Base-by-base conservation (phyloP, 53 echinoderm and acorn worm species). In the Stichopus horrens region DNA sequence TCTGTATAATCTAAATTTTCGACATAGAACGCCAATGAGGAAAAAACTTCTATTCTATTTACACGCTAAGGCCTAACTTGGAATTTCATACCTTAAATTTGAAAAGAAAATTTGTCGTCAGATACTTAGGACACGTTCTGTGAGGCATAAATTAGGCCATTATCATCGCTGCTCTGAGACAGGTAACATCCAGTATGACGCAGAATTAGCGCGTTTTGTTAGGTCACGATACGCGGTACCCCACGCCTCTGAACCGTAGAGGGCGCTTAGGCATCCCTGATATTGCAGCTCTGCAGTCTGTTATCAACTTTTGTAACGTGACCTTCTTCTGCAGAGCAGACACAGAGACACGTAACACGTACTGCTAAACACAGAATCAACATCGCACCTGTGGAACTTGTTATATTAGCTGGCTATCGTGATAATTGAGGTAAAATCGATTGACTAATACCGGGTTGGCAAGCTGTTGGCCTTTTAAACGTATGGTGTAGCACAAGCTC, bases 1-100 rank as follows among this genome's bases (percentile, higher is more conserved):
- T 7, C 71, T 6, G n/a, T n/a, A 18, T 16, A 37, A 37, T 37
- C 37, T 37, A 18, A 71, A 10, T 63, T 7, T 21, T 20, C 18
- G 63, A 63, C 19, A 71, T 71, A 71, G 71, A 71, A 71, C 71
- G 71, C 71, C 71, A 71, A 71, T 71, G 71, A 71, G 71, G 71
- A 71, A 71, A 71, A 71, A 71, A 71, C 71, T 71, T 71, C 19
- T 59, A 71, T 18, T 71, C 71, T n/a, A 13, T 71, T 16, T 6
- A n/a, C 19, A 71, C 2, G 18, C 71, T 71, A n/a, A 71, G 71
- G 8, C 37, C 37, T 37, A 9, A 59, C 7, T 71, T 18, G 7
- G 71, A 71, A 71, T 18, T 71, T 13, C 18, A 71, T 71, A 71
- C 14, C 71, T 71, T 71, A 19, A 71, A 71, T 71, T 19, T 71